Evolutionary conservation across 2,888 invertebrate species (phyloP), one percentile per base, ranked within the genome.

Genomic region (Ametastegia equiseti): DNA sequence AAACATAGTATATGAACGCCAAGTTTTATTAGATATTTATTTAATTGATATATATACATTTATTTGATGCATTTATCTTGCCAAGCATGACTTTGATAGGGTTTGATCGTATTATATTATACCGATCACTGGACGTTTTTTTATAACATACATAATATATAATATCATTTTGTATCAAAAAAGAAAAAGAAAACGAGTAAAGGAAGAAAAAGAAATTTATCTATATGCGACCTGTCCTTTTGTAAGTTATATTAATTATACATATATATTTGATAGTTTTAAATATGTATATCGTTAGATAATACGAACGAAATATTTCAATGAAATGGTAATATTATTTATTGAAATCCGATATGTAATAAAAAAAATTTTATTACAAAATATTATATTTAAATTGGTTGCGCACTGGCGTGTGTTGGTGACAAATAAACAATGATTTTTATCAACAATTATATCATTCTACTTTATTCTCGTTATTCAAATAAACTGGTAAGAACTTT

Each of bases 381-480:
- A 11, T 47, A 71, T 67, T 27, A 71, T 45, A 42, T 36, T 27
- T 19, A 54, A n/a, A 54, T 54, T 54, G 47, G 27, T n/a, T 42
- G 30, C 45, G 71, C 47, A 71, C 47, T 71, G 30, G 47, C 47
- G 71, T 71, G 71, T 71, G 71, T 71, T 81, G 83, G 82, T 73
- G 79, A 50, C 82, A 84, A 88, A 86, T 88, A 87, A 88, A 87
- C 81, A 78, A 87, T 87, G 82, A 83, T 85, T 86, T 81, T 83
- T 83, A 83, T 84, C 82, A 80, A 84, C 67, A 77, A 81, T 78
- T 65, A 81, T 54, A 79, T n/a, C 15, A 67, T 82, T 81, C 30
- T 54, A 23, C 19, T 54, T 54, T 23, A 54, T 54, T 54, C 11
- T 23, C 19, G 0, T 50, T 7, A 19, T 7, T 50, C 9, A 3